A percentile compares a stretch with the other conserved stretches of the same genome.
These are phyloP conservation scores for Masticophis lateralis DNA, from an alignment of 2,797 vertebrate genomes.

Conservation along the genomic window DNA sequence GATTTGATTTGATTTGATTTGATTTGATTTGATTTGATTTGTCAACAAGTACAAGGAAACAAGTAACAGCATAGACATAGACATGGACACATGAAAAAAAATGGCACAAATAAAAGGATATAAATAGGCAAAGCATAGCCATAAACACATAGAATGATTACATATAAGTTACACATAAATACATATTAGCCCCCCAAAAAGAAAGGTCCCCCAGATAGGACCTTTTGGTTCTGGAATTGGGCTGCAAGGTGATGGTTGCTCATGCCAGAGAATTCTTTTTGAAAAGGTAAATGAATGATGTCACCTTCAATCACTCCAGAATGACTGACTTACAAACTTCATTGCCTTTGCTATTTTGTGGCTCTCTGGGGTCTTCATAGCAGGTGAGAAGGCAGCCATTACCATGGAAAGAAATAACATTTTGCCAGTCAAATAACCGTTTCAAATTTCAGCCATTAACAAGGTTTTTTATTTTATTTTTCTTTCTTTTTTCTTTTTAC, in stretches of 20 bases:
- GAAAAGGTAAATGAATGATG: not conserved
- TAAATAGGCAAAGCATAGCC: too few relatives aligned
- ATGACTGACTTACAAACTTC: not conserved
- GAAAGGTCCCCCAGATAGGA: not conserved
- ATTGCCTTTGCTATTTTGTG: constrained; percentile 43
- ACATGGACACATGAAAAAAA: too few relatives aligned
- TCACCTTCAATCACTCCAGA: not conserved
- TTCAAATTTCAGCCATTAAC: constrained; percentile 73
- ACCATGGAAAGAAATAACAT: constrained; percentile 64
- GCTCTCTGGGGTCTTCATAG: constrained; percentile 42
- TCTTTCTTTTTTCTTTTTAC: constrained; percentile 58
- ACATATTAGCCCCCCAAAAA: not conserved
- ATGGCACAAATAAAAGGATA: too few relatives aligned
- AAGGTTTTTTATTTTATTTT: constrained; percentile 50
- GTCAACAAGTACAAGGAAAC: too few relatives aligned
- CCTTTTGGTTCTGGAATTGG: not conserved
- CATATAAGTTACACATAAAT: too few relatives aligned
- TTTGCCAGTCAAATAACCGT: constrained; percentile 67
- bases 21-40: too few relatives aligned
- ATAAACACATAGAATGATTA: too few relatives aligned
- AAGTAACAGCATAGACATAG: too few relatives aligned
- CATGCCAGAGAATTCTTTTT: rapidly evolving
- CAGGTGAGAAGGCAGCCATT: constrained; percentile 61
- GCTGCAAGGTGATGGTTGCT: too few relatives aligned
- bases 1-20: too few relatives aligned